Conservation (phyloP, 2,797 vertebrate genomes). For the Clamator glandarius region DNA sequence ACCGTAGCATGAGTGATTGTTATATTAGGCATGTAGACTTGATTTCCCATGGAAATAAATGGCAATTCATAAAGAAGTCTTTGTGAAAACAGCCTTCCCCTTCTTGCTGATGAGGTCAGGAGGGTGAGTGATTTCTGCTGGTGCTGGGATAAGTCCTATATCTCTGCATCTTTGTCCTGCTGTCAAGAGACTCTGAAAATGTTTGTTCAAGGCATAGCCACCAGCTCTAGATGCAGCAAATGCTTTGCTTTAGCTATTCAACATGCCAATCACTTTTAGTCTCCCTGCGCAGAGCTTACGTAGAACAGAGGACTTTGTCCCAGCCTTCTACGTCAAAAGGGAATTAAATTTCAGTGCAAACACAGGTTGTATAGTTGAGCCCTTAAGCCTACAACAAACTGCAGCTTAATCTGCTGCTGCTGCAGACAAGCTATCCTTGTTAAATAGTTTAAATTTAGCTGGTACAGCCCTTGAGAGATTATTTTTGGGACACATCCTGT, state of each 20-base stretch:
- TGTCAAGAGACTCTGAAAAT: neutral
- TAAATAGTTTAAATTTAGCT: constrained; percentile 40
- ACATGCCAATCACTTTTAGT: accelerated
- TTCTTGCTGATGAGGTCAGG: neutral
- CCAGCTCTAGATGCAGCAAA: neutral
- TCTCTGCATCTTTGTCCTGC: neutral
- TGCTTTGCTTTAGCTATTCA: neutral
- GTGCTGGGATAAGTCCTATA: neutral
- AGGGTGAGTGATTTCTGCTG: accelerated
- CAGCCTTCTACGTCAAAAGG: neutral
- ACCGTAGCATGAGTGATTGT: neutral
- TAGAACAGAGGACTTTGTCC: neutral
- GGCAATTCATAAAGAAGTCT: neutral
- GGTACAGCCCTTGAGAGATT: constrained; percentile 15
- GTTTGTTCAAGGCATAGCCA: neutral
- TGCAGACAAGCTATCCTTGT: neutral
- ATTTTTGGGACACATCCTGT: constrained; percentile 3
- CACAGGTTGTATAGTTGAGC: neutral
- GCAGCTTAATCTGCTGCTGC: neutral
- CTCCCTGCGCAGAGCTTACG: neutral
- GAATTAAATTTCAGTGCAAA: constrained; percentile 51
- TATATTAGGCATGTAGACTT: neutral
- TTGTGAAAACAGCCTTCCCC: neutral
- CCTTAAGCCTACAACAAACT: constrained; percentile 8
- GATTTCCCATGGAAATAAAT: neutral